Conservation (phyloP, 2,888 invertebrate genomes). For the Latrodectus elegans region DNA sequence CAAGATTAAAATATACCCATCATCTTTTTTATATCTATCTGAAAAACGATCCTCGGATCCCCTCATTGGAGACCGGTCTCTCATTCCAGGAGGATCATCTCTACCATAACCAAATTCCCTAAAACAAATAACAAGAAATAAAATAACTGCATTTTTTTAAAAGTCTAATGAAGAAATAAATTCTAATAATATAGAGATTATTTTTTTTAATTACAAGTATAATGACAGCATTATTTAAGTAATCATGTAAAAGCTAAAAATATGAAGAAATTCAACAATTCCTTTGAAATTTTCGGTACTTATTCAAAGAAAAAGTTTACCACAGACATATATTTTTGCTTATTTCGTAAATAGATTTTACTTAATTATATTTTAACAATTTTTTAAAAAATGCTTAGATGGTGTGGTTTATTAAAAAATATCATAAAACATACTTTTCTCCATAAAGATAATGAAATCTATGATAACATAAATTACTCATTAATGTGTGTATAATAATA, state of each 20-base stretch:
- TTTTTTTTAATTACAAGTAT: background rate
- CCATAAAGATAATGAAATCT: too few species aligned
- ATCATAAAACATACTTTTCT: too few species aligned
- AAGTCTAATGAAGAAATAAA: background rate
- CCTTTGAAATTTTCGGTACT: too few species aligned
- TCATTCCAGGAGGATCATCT: slow-evolving; percentile 33
- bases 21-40: slow-evolving; percentile 59
- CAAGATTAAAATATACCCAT: slow-evolving; percentile 32
- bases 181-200: background rate
- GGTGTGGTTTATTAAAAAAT: too few species aligned
- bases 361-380: too few species aligned
- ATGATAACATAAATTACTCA: too few species aligned
- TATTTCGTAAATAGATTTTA: too few species aligned
- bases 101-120: slow-evolving; percentile 58
- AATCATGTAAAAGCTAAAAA: background rate
- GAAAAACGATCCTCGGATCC: slow-evolving; percentile 55
- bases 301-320: too few species aligned
- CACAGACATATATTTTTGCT: too few species aligned
- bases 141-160: background rate
- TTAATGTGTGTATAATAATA: too few species aligned
- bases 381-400: too few species aligned
- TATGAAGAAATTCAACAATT: background rate
- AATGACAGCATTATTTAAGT: background rate
- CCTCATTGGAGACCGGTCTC: slow-evolving; percentile 62
- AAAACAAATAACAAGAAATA: slow-evolving; percentile 8